Percentiles rank a stretch among this genome's conserved stretches.
These are phyloP conservation scores for Adoxophyes honmai DNA, from an alignment of 1,140 invertebrate genomes.

Conservation along the genomic window DNA sequence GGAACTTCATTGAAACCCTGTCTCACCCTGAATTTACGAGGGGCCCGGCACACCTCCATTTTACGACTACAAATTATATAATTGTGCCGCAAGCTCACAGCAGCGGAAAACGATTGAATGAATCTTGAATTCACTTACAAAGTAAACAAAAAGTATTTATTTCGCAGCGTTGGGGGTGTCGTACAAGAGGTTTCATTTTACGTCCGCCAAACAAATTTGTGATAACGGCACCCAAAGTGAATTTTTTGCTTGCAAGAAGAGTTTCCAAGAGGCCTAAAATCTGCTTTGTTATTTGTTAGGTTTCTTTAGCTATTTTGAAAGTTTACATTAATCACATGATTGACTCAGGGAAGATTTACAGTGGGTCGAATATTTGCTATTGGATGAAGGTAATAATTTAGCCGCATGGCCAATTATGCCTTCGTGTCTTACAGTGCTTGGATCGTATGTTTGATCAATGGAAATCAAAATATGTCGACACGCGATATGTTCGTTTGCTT, in stretches of 20 bases:
- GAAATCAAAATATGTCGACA: not conserved
- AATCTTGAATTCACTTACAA: constrained; percentile 13
- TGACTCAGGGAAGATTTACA: too few relatives aligned
- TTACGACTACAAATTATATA: constrained; percentile 28
- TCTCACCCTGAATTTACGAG: constrained; percentile 29
- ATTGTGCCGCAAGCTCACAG: not conserved
- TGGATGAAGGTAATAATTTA: not conserved
- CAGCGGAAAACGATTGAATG: not conserved
- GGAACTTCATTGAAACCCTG: constrained; percentile 41
- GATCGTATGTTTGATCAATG: not conserved
- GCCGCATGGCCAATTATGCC: not conserved
- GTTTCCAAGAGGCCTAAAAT: too few relatives aligned
- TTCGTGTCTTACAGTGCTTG: constrained; percentile 2
- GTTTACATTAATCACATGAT: too few relatives aligned
- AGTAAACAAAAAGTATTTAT: constrained; percentile 11
- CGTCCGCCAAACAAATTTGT: not conserved
- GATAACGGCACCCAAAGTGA: not conserved
- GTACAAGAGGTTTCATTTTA: not conserved
- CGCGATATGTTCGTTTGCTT: constrained; percentile 8
- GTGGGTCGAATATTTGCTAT: too few relatives aligned
- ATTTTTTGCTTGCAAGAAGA: not conserved
- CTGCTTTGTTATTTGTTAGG: too few relatives aligned
- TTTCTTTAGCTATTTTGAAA: too few relatives aligned
- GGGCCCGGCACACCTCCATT: constrained; percentile 13
- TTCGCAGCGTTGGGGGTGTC: not conserved